Percentiles rank a stretch among this genome's conserved stretches.
These are phyloP conservation scores for Lepidostoma basale DNA, from an alignment of 1,140 invertebrate genomes.

Conservation along the genomic window DNA sequence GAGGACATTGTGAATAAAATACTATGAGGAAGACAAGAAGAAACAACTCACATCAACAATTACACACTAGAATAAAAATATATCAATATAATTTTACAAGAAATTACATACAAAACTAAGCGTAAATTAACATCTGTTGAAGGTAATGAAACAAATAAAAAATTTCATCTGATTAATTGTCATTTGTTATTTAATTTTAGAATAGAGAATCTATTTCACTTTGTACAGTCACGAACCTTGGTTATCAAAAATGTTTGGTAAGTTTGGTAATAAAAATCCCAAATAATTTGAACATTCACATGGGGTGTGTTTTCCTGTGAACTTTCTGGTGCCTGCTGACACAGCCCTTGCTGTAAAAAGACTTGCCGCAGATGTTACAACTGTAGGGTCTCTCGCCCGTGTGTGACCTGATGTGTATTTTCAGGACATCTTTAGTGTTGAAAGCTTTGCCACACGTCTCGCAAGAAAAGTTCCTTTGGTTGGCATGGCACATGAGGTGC, in stretches of 20 bases:
- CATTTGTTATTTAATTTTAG: too few relatives aligned
- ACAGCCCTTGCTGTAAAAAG: slow-evolving; percentile 57
- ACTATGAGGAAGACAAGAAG: too few relatives aligned
- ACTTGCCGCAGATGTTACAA: slow-evolving; percentile 63
- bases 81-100: too few relatives aligned
- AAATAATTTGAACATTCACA: not conserved
- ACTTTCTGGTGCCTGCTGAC: slow-evolving; percentile 55
- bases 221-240: too few relatives aligned
- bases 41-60: too few relatives aligned
- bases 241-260: not conserved
- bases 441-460: slow-evolving; percentile 62
- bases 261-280: not conserved
- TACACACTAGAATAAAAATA: too few relatives aligned
- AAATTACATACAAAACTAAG: too few relatives aligned
- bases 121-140: too few relatives aligned
- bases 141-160: too few relatives aligned
- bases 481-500: slow-evolving; percentile 57
- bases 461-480: slow-evolving; percentile 59
- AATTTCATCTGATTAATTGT: too few relatives aligned
- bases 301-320: slow-evolving; percentile 31
- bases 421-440: slow-evolving; percentile 62
- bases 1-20: too few relatives aligned
- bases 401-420: slow-evolving; percentile 76
- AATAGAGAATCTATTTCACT: too few relatives aligned
- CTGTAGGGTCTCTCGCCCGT: slow-evolving; percentile 69